phyloP scores from a whole-genome alignment of 2,888 invertebrate species.

The Isotomurus palustris region DNA sequence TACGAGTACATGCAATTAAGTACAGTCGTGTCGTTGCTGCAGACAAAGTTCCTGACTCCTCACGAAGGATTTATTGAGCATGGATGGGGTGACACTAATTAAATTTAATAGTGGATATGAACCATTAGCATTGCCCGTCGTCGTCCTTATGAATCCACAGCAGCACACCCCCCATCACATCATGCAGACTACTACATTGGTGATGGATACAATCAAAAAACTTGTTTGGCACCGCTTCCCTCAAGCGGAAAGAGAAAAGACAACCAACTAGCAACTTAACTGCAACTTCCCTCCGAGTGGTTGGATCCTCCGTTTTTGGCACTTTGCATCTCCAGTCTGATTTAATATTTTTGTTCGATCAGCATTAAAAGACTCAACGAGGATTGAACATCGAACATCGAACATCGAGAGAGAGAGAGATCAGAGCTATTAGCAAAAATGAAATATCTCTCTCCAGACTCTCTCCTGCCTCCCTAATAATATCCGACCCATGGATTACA shows the following conservation, averaged over 20 bases:
- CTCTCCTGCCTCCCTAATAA: not conserved
- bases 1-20: too few relatives aligned
- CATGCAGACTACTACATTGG: too few relatives aligned
- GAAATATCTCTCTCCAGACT: constrained; percentile 1
- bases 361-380: constrained; percentile 2
- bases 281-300: too few relatives aligned
- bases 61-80: too few relatives aligned
- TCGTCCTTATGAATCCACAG: too few relatives aligned
- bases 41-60: too few relatives aligned
- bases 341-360: constrained; percentile 12
- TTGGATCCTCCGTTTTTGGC: constrained; percentile 8
- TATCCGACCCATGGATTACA: not conserved
- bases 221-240: constrained; percentile 12
- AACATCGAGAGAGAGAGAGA: not conserved
- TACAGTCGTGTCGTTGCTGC: too few relatives aligned
- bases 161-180: too few relatives aligned
- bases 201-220: constrained; percentile 9
- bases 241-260: constrained; percentile 13
- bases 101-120: too few relatives aligned
- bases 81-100: too few relatives aligned
- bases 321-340: constrained; percentile 11
- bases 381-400: not conserved
- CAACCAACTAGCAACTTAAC: too few relatives aligned
- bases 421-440: constrained; percentile 10
- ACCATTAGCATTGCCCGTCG: too few relatives aligned